phyloP scores from a whole-genome alignment of 2,888 invertebrate species.

The Drosophila aldrichi region DNA sequence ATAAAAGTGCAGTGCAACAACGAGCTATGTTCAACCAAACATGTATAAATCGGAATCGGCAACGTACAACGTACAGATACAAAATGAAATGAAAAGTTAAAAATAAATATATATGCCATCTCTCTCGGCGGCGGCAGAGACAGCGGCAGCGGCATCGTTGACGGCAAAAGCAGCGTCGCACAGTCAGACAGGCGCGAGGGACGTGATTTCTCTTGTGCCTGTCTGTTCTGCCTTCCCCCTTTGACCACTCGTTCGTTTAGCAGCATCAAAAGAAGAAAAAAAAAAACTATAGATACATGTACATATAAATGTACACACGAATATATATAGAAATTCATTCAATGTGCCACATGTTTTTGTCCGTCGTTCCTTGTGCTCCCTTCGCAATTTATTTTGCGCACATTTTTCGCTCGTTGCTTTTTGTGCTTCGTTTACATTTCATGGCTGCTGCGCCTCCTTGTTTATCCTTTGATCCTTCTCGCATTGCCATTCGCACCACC shows the following conservation, averaged over 20 bases:
- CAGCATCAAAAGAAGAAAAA: slow-evolving; percentile 50
- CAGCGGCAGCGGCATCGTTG: slow-evolving; percentile 3
- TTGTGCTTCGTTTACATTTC: slow-evolving; percentile 49
- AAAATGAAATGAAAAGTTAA: slow-evolving; percentile 81
- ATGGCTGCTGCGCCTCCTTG: slow-evolving; percentile 51
- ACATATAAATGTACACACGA: slow-evolving; percentile 7
- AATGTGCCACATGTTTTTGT: slow-evolving; percentile 77
- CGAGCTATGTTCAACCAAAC: slow-evolving; percentile 27
- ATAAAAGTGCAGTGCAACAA: slow-evolving; percentile 52
- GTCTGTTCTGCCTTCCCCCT: slow-evolving; percentile 57
- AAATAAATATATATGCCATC: slow-evolving; percentile 80
- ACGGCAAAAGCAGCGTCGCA: slow-evolving; percentile 35
- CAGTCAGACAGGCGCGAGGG: slow-evolving; percentile 65
- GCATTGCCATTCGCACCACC: slow-evolving; percentile 47
- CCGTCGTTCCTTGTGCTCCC: slow-evolving; percentile 32
- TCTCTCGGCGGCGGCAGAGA: slow-evolving; percentile 27
- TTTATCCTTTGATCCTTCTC: slow-evolving; percentile 76
- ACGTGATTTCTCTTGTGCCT: slow-evolving; percentile 80
- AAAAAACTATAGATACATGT: background rate
- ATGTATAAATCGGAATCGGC: slow-evolving; percentile 42
- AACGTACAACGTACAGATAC: slow-evolving; percentile 64
- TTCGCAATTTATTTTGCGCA: slow-evolving; percentile 63
- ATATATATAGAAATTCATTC: slow-evolving; percentile 60
- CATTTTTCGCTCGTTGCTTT: slow-evolving; percentile 51
- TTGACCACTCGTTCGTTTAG: slow-evolving; percentile 20